Evolutionary conservation across 2,888 invertebrate genomes (phyloP).

Genomic region (Stegana nigrithorax): DNA sequence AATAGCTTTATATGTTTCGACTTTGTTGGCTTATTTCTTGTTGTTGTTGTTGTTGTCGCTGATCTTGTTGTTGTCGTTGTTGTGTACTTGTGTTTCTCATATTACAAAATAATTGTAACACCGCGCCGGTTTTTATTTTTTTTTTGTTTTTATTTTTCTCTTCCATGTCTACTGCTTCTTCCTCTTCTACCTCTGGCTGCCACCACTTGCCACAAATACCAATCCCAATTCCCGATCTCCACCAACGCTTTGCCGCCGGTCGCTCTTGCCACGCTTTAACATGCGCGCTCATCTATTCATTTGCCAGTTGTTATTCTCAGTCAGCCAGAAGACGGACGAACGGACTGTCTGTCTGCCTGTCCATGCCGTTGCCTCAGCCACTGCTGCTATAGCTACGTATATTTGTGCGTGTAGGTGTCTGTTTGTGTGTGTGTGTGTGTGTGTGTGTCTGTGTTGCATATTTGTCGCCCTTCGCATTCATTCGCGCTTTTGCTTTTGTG

Average conservation of each 20-base stretch:
- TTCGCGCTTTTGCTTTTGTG: constrained; percentile 1
- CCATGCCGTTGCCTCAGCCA: not conserved
- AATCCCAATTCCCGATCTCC: constrained; percentile 16
- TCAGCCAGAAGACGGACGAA: no score
- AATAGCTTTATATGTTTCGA: not conserved
- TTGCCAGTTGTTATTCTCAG: not conserved
- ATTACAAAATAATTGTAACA: constrained; percentile 60
- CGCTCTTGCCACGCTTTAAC: not conserved
- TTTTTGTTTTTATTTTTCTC: not conserved
- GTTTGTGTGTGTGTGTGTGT: not conserved
- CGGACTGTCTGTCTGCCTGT: no score
- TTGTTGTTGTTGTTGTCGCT: not conserved
- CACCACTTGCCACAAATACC: constrained; percentile 23
- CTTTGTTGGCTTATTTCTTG: not conserved
- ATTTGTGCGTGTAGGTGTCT: not conserved
- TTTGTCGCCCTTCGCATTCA: constrained; percentile 12
- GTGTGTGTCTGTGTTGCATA: not conserved
- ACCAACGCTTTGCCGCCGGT: not conserved
- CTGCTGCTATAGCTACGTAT: not conserved
- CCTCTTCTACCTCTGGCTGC: constrained; percentile 33
- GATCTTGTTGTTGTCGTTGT: not conserved
- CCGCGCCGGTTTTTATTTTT: constrained; percentile 53
- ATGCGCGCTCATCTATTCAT: not conserved
- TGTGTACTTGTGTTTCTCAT: constrained; percentile 33
- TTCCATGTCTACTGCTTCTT: not conserved